Conservation (phyloP, 2,888 invertebrate species). For the Sphaerophoria rueppellii region DNA sequence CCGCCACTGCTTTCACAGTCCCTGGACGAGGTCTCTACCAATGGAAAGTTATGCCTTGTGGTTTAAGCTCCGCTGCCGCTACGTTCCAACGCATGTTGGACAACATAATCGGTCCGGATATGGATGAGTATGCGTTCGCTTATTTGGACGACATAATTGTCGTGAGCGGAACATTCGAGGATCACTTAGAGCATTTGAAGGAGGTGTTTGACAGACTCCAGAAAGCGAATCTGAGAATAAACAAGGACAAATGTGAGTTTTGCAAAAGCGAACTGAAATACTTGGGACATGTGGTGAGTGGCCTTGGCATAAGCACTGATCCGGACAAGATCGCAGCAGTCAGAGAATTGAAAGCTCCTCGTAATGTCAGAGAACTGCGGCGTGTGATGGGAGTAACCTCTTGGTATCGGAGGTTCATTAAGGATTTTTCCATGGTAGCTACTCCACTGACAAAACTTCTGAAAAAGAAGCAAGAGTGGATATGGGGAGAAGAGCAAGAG, state of each 20-base stretch:
- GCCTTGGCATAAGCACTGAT: conserved; percentile 24
- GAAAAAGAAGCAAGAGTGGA: conserved; percentile 43
- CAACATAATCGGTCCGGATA: background rate
- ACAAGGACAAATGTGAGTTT: conserved; percentile 8
- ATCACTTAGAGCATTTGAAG: background rate
- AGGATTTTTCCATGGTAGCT: conserved; percentile 17
- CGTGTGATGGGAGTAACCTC: conserved; percentile 37
- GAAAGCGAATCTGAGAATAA: background rate
- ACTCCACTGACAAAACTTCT: conserved; percentile 33
- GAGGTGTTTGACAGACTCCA: background rate
- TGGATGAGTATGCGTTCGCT: background rate
- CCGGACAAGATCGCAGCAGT: conserved; percentile 46
- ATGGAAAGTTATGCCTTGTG: conserved; percentile 31
- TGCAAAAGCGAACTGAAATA: conserved; percentile 28
- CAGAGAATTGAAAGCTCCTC: background rate
- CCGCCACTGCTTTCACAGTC: conserved; percentile 4
- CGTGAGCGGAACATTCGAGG: background rate
- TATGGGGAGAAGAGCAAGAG: conserved; percentile 42
- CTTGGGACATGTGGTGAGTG: conserved; percentile 43
- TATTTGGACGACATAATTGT: conserved; percentile 19
- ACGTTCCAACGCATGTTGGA: conserved; percentile 2
- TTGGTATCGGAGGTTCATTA: conserved; percentile 52
- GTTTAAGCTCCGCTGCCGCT: background rate
- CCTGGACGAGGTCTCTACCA: too few relatives aligned
- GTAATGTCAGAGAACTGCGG: conserved; percentile 23